phyloP scores from a whole-genome alignment of 2,113 vertebrate genomes.

The Tetrao urogallus region DNA sequence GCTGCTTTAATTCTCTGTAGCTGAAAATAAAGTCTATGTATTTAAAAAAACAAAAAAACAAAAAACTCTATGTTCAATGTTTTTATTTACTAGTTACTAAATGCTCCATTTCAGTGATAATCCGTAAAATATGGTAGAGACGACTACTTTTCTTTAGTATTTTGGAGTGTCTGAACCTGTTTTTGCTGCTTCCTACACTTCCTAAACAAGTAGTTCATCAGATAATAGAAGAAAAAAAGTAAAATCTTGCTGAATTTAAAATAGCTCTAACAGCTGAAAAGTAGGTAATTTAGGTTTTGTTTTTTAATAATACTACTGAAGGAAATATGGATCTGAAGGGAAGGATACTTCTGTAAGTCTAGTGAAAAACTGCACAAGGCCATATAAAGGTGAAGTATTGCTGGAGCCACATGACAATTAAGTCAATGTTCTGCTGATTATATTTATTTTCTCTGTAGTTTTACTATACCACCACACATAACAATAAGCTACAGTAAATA shows the following conservation, averaged over 20 bases:
- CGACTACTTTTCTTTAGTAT: not conserved
- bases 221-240: not conserved
- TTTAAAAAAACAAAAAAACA: too few relatives aligned
- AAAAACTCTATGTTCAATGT: too few relatives aligned
- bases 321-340: not conserved
- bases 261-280: not conserved
- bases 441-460: not conserved
- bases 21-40: too few relatives aligned
- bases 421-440: not conserved
- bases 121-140: not conserved
- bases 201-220: not conserved
- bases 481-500: not conserved
- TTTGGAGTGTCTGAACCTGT: not conserved
- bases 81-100: too few relatives aligned
- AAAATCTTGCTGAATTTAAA: not conserved
- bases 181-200: not conserved
- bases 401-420: not conserved
- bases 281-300: not conserved
- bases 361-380: not conserved
- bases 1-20: too few relatives aligned
- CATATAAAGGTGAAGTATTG: not conserved
- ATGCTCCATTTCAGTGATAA: too few relatives aligned
- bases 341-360: not conserved
- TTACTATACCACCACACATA: not conserved
- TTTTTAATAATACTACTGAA: not conserved